phyloP scores from a whole-genome alignment of 2,888 invertebrate genomes.

The Lithosia quadra region DNA sequence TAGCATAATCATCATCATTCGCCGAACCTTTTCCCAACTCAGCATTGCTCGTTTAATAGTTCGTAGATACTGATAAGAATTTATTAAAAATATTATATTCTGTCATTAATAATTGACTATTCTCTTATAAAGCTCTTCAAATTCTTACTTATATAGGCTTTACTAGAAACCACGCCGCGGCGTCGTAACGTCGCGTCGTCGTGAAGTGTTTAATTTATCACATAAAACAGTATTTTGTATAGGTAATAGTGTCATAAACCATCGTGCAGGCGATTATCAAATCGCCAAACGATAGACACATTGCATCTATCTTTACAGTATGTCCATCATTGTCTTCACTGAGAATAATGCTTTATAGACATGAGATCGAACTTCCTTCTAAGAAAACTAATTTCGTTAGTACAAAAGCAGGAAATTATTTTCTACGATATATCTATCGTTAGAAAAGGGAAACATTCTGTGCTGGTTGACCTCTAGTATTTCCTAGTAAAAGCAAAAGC shows the following conservation, averaged over 20 bases:
- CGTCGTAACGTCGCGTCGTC: too few relatives aligned
- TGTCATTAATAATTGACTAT: not conserved
- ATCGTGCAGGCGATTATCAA: not conserved
- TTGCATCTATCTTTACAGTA: not conserved
- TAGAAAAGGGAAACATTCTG: slow-evolving; percentile 35
- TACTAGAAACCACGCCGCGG: not conserved
- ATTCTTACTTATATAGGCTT: not conserved
- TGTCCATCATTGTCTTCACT: not conserved
- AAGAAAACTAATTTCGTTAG: slow-evolving; percentile 33
- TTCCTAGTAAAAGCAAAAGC: slow-evolving; percentile 24
- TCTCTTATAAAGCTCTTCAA: too few relatives aligned
- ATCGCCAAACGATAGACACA: slow-evolving; percentile 10
- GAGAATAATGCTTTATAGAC: slow-evolving; percentile 26
- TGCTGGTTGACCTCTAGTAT: slow-evolving; percentile 42
- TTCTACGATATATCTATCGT: slow-evolving; percentile 14
- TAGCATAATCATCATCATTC: too few relatives aligned
- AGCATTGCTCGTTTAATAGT: too few relatives aligned
- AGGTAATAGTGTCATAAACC: not conserved
- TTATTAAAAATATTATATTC: not conserved
- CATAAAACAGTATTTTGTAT: not conserved
- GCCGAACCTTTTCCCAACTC: too few relatives aligned
- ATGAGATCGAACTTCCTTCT: slow-evolving; percentile 36
- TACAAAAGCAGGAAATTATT: slow-evolving; percentile 39
- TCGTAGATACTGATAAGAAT: too few relatives aligned
- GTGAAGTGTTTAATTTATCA: not conserved